phyloP scores from a whole-genome alignment of 2,797 vertebrate genomes.

The Peromyscus eremicus region DNA sequence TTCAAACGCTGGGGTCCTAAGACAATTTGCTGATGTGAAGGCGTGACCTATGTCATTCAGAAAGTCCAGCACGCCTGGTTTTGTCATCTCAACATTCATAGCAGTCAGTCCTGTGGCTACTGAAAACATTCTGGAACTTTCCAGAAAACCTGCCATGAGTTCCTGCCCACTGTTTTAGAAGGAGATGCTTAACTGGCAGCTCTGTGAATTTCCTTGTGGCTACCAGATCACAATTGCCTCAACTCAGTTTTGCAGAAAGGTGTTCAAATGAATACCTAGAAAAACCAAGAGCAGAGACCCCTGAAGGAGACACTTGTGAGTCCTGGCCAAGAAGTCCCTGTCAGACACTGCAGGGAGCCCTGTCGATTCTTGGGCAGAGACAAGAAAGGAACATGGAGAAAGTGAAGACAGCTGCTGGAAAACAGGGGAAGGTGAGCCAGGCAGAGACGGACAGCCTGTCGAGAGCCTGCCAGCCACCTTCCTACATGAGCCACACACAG shows the following conservation, averaged over 20 bases:
- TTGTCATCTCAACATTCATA: background rate
- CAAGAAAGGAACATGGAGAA: background rate
- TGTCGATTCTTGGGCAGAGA: background rate
- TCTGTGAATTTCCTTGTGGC: background rate
- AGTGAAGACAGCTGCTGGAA: background rate
- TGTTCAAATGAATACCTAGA: background rate
- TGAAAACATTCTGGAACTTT: background rate
- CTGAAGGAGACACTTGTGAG: background rate
- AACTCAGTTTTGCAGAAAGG: background rate
- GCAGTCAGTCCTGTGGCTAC: background rate
- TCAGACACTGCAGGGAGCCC: background rate
- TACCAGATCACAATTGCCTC: background rate
- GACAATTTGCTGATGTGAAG: background rate
- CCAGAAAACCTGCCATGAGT: background rate
- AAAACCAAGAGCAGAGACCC: background rate
- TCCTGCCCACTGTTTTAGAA: background rate
- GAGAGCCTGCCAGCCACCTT: background rate
- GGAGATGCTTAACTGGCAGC: background rate
- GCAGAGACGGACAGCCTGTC: background rate
- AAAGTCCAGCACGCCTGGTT: background rate
- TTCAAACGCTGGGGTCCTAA: background rate
- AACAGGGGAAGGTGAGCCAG: background rate
- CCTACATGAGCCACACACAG: background rate
- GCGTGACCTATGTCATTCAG: fast-evolving
- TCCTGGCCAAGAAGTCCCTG: background rate